Evolutionary conservation across 2,888 invertebrate species (phyloP).

Genomic region (Leptarthrus brevirostris): DNA sequence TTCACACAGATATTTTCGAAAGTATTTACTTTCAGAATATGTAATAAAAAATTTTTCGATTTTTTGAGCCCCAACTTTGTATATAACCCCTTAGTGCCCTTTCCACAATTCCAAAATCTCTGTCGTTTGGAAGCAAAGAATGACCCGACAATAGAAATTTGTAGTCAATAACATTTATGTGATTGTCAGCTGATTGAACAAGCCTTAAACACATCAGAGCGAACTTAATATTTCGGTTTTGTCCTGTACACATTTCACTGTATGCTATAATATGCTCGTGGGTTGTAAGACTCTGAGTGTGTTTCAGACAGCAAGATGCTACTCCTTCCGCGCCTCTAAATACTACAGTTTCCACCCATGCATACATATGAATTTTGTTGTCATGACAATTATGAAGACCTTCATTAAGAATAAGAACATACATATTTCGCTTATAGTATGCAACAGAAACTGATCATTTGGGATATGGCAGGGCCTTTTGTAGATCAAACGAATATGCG

Average conservation of each 20-base stretch:
- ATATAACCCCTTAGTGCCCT: too few species aligned
- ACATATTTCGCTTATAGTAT: slow-evolving; percentile 27
- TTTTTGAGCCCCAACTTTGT: too few species aligned
- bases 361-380: slow-evolving; percentile 48
- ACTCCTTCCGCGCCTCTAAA: slow-evolving; percentile 50
- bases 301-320: slow-evolving; percentile 50
- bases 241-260: slow-evolving; percentile 42
- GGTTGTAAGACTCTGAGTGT: slow-evolving; percentile 45
- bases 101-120: slow-evolving; percentile 37
- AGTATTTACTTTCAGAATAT: too few species aligned
- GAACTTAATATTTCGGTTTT: slow-evolving; percentile 51
- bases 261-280: slow-evolving; percentile 51
- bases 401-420: neutral
- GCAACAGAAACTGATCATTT: slow-evolving; percentile 27
- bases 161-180: slow-evolving; percentile 51
- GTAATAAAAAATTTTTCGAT: too few species aligned
- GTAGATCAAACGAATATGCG: slow-evolving; percentile 46
- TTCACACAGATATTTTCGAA: too few species aligned
- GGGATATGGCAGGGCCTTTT: slow-evolving; percentile 48
- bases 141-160: too few species aligned
- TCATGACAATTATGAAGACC: slow-evolving; percentile 48
- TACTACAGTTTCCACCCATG: slow-evolving; percentile 47
- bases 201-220: slow-evolving; percentile 52
- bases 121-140: slow-evolving; percentile 42
- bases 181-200: slow-evolving; percentile 44